A percentile compares a stretch with the other conserved stretches of the same genome.
These are phyloP conservation scores for Onychomys arenicola DNA, from an alignment of 2,797 vertebrate species.

Conservation along the genomic window DNA sequence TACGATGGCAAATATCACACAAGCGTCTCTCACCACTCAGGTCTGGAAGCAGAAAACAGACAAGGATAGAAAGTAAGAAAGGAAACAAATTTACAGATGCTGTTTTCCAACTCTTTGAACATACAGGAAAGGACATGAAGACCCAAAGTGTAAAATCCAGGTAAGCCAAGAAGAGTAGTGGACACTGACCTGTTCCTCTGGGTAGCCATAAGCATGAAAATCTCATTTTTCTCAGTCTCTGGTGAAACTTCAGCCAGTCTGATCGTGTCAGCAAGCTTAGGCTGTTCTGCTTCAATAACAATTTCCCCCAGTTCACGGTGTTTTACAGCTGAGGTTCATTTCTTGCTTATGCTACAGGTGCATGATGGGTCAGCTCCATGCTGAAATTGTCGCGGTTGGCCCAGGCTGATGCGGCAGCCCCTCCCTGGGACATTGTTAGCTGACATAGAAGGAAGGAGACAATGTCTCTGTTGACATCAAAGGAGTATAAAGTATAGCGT, in stretches of 20 bases:
- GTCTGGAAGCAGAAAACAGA: background rate
- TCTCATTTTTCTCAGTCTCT: background rate
- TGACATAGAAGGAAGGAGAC: background rate
- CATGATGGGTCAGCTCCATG: background rate
- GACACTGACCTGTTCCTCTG: background rate
- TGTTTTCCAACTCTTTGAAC: conserved; percentile 11
- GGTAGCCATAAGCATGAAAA: background rate
- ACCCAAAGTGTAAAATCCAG: background rate
- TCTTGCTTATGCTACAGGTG: conserved; percentile 10
- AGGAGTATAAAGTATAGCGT: background rate
- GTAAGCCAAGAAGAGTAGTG: background rate
- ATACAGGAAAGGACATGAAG: background rate
- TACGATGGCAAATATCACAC: background rate
- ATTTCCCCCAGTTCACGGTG: background rate
- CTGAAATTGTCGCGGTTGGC: background rate
- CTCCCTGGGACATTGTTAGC: background rate
- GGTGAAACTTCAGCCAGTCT: background rate
- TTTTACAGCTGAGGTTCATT: background rate
- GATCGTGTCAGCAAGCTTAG: background rate
- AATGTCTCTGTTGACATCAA: background rate
- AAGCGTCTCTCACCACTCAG: background rate
- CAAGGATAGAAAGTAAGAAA: background rate
- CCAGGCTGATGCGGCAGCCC: background rate
- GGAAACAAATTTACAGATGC: background rate
- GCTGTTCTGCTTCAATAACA: background rate